Evolutionary conservation across 2,888 invertebrate species (phyloP).

Genomic region (Steinernema hermaphroditum): DNA sequence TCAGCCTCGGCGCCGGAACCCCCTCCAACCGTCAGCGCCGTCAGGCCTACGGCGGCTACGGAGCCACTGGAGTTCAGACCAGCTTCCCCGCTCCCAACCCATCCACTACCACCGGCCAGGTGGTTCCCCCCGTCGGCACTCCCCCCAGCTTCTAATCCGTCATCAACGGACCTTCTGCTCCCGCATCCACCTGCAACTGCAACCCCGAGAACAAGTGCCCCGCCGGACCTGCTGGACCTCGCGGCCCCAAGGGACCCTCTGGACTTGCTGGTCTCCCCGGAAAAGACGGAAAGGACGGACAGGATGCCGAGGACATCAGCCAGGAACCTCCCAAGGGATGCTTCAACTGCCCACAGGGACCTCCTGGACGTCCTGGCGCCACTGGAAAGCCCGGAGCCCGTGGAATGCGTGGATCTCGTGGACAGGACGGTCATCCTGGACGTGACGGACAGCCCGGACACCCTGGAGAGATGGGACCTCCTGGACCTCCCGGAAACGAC

Average conservation of each 20-base stretch:
- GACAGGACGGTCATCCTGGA: not conserved
- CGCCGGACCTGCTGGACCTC: constrained; percentile 52
- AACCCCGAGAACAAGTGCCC: constrained; percentile 57
- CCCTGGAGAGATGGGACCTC: constrained; percentile 40
- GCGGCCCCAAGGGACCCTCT: constrained; percentile 34
- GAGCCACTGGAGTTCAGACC: constrained; percentile 42
- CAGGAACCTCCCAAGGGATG: constrained; percentile 58
- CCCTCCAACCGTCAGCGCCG: constrained; percentile 57
- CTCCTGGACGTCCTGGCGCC: constrained; percentile 44
- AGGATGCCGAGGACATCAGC: constrained; percentile 55
- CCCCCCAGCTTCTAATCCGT: constrained; percentile 20
- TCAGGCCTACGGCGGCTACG: constrained; percentile 60
- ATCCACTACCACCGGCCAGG: not conserved
- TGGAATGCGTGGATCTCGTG: constrained; percentile 32
- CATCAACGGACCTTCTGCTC: not conserved
- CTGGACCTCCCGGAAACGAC: constrained; percentile 40
- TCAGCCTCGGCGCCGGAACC: constrained; percentile 58
- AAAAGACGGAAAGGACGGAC: constrained; percentile 49
- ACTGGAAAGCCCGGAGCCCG: constrained; percentile 32
- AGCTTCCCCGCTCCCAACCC: not conserved
- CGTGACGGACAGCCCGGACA: constrained; percentile 15
- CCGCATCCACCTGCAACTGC: constrained; percentile 35
- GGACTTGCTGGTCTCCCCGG: constrained; percentile 56
- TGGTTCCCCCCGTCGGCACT: not conserved
- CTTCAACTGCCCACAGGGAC: constrained; percentile 46